phyloP scores from a whole-genome alignment of 2,888 invertebrate species.

The Smittia aterrima region DNA sequence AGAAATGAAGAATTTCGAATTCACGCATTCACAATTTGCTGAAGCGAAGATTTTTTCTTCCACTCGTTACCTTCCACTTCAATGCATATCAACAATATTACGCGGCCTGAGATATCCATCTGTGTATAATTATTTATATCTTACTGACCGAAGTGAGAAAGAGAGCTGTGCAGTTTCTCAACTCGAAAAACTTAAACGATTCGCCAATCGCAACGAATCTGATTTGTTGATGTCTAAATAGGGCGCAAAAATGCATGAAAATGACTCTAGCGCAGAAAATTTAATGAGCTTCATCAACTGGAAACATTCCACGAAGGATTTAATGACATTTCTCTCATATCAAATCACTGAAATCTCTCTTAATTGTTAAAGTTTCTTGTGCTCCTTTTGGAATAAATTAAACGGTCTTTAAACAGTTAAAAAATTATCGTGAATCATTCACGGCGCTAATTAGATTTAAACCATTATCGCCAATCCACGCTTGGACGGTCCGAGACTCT shows the following conservation, averaged over 20 bases:
- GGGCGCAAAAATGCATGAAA: neutral
- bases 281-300: neutral
- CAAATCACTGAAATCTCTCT: too few relatives aligned
- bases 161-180: neutral
- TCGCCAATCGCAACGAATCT: neutral
- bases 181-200: neutral
- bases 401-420: constrained; percentile 29
- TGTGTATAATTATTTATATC: neutral
- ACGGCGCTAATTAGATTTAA: constrained; percentile 31
- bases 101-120: constrained; percentile 1
- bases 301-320: too few relatives aligned
- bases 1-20: constrained; percentile 12
- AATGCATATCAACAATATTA: constrained; percentile 1
- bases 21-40: constrained; percentile 15
- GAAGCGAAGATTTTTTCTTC: neutral
- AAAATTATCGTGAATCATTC: constrained; percentile 31
- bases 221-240: neutral
- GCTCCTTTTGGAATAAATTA: constrained; percentile 29
- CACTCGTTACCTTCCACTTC: neutral
- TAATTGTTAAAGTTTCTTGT: too few relatives aligned
- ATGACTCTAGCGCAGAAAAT: neutral
- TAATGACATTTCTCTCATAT: too few relatives aligned
- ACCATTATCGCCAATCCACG: neutral
- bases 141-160: neutral
- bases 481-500: too few relatives aligned